Base-by-base conservation (phyloP, 1,140 invertebrate genomes). In the Notospermus geniculatus region DNA sequence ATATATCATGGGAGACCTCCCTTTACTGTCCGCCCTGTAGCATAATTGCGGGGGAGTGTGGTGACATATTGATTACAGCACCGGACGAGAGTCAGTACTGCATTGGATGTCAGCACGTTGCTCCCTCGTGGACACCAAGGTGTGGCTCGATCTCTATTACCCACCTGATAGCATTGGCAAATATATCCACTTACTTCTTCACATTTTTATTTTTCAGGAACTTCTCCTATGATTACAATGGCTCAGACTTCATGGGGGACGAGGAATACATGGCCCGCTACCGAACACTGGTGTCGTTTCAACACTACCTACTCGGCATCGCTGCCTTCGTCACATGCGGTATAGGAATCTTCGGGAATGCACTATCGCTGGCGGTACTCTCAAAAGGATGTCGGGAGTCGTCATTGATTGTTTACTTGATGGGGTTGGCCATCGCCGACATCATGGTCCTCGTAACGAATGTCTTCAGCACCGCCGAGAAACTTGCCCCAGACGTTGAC, bases 321-420 rank as follows among this genome's bases (percentile, higher is more conserved):
- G n/a, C 25, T 23, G 46, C 19, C 46, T 50, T 7, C 25, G 25
- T 27, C 4, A 27, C 25, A 50, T 23, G n/a, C 19, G 25, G 19
- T 50, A 50, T 50, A 5, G 46, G 46, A 50, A 27, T 50, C 4
- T 7, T 50, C n/a, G 46, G 46, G 9, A 50, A 50, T n/a, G n/a
- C 19, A 7, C 4, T 50, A n/a, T 50, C 46, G 46, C 4, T 50
- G 9, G n/a, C 46, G 5, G 46, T 50, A n/a, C 46, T 50, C 5
- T 23, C 19, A 23, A 19, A 27, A 9, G 46, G 46, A 19, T 50
- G 46, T 19, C n/a, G 25, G 25, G 46, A 50, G n/a, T 50, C 46
- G 25, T 50, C 46, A 9, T 23, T 50, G n/a, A 23, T 23, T n/a
- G 46, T 50, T 23, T 50, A 50, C 25, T 50, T 50, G 25, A 23